Base-by-base conservation (phyloP, 30 jellyfish, hydroid and myxozoan species). In the Cassiopea xamachana region DNA sequence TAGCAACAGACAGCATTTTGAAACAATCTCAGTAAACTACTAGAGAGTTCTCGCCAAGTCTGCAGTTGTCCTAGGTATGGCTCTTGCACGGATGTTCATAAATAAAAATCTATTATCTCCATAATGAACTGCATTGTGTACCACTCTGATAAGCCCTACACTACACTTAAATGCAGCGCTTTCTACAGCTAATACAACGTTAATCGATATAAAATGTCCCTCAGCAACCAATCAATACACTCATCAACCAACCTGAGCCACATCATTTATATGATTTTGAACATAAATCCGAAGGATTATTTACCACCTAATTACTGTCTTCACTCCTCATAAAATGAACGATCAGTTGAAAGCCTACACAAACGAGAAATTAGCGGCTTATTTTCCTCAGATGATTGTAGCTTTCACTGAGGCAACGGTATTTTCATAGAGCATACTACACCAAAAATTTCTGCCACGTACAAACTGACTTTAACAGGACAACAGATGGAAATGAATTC, bases 321-420 rank as follows among this genome's bases (percentile, higher is more conserved):
- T 78, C 73, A 51, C 87, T 78, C 75, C 75, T 78, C 87, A 27
- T 51, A 78, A 78, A 78, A 18, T 75, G 80, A 44, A 71, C 80
- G 80, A 71, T 9, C 15, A 71, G 74, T 62, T 62, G 74, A 62
- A 17, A 62, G 43, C 74, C 74, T 62, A 15, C 80, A 44, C 43
- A 71, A 71, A 71, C 80, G 80, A 71, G 80, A 71, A 7, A 71
- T 71, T 71, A 71, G 55, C 80, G 80, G 80, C 55, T 71, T 71
- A 71, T 71, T 71, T 43, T 71, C 17, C 8, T 7, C 80, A 5
- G 80, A 19, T 19, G 6, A 44, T 2, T 8, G 64, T 62, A 62
- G 43, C 43, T 62, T 62, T 13, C 69, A 5, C 13, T 5, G 13
- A 58, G 69, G 12, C 13, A 58, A 5, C 13, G 7, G 69, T 58